Evolutionary conservation across 1,140 invertebrate genomes (phyloP).

Genomic region (Leptopilina clavipes): DNA sequence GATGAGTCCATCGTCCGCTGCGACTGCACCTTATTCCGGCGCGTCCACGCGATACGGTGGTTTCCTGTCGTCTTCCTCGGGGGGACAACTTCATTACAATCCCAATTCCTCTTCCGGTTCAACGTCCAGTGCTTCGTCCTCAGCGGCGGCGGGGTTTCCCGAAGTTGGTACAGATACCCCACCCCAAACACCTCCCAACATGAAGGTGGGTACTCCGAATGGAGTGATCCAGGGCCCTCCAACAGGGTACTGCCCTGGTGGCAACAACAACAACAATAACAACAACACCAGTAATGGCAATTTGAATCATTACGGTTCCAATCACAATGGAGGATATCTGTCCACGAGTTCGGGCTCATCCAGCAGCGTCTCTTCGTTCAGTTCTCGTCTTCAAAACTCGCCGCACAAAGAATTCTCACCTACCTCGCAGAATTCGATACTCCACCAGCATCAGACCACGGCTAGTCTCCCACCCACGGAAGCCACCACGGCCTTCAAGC

Average conservation of each 20-base stretch:
- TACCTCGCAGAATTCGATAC: constrained; percentile 69
- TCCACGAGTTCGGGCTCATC: constrained; percentile 74
- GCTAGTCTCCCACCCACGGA: constrained; percentile 71
- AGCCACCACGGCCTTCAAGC: constrained; percentile 86
- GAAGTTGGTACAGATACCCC: constrained; percentile 93
- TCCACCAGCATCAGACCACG: constrained; percentile 72
- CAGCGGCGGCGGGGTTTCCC: constrained; percentile 83
- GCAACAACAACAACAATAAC: constrained; percentile 65
- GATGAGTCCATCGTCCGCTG: constrained; percentile 73
- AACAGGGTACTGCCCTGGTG: constrained; percentile 76
- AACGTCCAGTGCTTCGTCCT: constrained; percentile 70
- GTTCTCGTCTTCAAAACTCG: constrained; percentile 75
- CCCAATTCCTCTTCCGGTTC: constrained; percentile 71
- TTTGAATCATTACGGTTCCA: constrained; percentile 72
- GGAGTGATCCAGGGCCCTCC: constrained; percentile 78
- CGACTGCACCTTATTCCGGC: constrained; percentile 71
- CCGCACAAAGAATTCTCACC: constrained; percentile 77
- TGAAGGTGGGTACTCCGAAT: constrained; percentile 87
- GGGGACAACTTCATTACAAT: constrained; percentile 71
- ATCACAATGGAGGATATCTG: constrained; percentile 74
- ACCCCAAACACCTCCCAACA: constrained; percentile 93
- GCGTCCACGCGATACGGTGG: constrained; percentile 71
- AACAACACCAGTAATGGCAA: constrained; percentile 60
- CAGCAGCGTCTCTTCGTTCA: constrained; percentile 74
- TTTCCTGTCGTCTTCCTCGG: constrained; percentile 71